These are phyloP conservation scores for Athripsodes cinereus DNA, from an alignment of 2,888 invertebrate species.

Conservation along the genomic window DNA sequence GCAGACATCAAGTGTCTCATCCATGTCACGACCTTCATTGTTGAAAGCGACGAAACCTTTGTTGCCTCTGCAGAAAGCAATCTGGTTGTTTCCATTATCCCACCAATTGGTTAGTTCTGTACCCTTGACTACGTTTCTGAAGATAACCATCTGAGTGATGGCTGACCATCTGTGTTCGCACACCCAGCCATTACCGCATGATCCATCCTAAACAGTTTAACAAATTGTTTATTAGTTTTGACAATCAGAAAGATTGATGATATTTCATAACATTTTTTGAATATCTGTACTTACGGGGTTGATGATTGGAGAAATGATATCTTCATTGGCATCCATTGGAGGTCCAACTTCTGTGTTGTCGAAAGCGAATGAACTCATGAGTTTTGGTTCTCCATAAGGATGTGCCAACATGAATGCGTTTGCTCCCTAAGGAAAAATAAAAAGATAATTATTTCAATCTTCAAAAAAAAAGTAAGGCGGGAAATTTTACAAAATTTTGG, in stretches of 20 bases:
- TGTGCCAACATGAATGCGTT: slow-evolving; percentile 53
- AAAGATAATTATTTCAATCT: not conserved
- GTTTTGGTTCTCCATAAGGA: slow-evolving; percentile 44
- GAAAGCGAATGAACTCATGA: slow-evolving; percentile 52
- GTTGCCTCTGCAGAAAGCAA: slow-evolving; percentile 60
- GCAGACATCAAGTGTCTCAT: slow-evolving; percentile 45
- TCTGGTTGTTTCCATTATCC: slow-evolving; percentile 68
- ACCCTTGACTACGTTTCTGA: slow-evolving; percentile 58
- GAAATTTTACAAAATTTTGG: too few species aligned
- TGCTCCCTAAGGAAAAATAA: slow-evolving; percentile 35
- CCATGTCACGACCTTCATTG: slow-evolving; percentile 47
- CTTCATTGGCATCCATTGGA: slow-evolving; percentile 43
- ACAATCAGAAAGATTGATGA: not conserved
- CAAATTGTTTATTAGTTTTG: not conserved
- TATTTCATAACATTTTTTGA: not conserved
- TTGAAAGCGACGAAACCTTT: slow-evolving; percentile 58
- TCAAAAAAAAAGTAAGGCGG: too few species aligned
- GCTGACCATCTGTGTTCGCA: slow-evolving; percentile 77
- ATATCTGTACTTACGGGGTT: slow-evolving; percentile 22
- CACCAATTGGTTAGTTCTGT: slow-evolving; percentile 60
- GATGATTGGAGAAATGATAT: slow-evolving; percentile 41
- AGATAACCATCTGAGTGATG: slow-evolving; percentile 66
- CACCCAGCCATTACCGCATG: slow-evolving; percentile 63
- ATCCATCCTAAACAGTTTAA: slow-evolving; percentile 34
- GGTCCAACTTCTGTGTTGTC: slow-evolving; percentile 40